Evolutionary conservation across 2,797 vertebrate species (phyloP), one percentile per base, ranked within the genome.

Genomic region (Tarsius wallacei): DNA sequence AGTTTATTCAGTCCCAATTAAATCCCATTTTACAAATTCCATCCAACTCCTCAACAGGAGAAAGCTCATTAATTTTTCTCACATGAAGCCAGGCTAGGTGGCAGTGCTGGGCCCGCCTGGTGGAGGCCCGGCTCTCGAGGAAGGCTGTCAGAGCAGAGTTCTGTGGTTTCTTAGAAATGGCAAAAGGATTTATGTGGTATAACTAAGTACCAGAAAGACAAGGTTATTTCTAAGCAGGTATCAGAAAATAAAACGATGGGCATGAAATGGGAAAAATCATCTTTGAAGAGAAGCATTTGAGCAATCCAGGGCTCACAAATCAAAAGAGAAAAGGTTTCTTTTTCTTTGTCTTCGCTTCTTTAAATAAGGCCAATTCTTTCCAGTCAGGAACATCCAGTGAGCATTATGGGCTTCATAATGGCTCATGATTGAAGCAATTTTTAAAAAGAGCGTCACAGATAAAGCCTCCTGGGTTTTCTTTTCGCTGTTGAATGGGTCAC

Each of bases 221-320:
- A 98, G 95, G 80, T 97, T 98, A 97, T 97, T 98, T 97, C 89
- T 95, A 81, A 97, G 57, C 15, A 91, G 93, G 91, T 95, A 94
- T 57, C 74, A 51, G 81, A 89, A 95, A 95, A 97, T 94, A 97
- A 97, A 98, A 85, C 0, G 36, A 91, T 68, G 70, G 93, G 93
- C 55, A 78, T 76, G 85, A 94, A 97, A 93, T 96, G 90, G 66
- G 59, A 86, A 90, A 97, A 97, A 97, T 87, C 96, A 85, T 94
- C 97, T 97, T 96, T 97, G 63, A 89, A 93, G 95, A 77, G 93
- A 97, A 94, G 92, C 57, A 85, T 31, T 90, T 2, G 0, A 63
- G 57, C 66, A 64, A 89, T 61, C n/a, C 55, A 13, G 87, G 81
- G 81, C 83, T 95, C 87, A 36, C 93, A 96, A 93, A 97, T 96